These are phyloP conservation scores for Danaus chrysippus DNA, from an alignment of 2,888 invertebrate genomes.

Conservation along the genomic window DNA sequence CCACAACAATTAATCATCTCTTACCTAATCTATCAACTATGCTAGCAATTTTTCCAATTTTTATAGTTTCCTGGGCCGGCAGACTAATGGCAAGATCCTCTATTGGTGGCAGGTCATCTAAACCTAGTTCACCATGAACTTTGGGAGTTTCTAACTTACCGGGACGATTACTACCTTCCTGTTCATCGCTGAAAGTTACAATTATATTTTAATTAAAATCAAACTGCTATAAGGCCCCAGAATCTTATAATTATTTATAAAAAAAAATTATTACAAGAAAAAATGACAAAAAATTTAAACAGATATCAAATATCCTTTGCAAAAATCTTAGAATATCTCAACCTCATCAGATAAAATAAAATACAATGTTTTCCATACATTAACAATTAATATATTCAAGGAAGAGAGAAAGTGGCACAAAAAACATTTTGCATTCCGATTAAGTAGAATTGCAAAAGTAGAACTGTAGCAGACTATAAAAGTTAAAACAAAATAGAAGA, in stretches of 20 bases:
- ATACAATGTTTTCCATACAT: no score
- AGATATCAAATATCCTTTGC: no score
- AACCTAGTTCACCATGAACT: conserved; percentile 77
- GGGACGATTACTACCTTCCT: conserved; percentile 38
- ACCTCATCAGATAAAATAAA: no score
- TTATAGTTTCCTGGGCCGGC: conserved; percentile 85
- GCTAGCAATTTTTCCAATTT: conserved; percentile 85
- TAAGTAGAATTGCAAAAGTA: no score
- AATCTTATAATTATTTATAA: conserved; percentile 8
- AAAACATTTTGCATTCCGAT: no score
- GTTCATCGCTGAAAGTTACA: conserved; percentile 54
- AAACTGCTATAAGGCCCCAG: no score
- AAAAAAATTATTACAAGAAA: conserved; percentile 7
- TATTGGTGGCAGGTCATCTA: conserved; percentile 89
- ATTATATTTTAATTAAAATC: no score
- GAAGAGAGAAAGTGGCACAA: no score
- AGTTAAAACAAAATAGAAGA: no score
- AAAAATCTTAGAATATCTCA: no score
- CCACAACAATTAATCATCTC: conserved; percentile 27
- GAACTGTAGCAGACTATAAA: no score
- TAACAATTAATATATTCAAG: no score
- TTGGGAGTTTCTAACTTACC: conserved; percentile 54
- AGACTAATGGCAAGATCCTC: conserved; percentile 89
- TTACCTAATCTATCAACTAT: conserved; percentile 86
- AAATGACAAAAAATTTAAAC: not conserved